Evolutionary conservation across 2,888 invertebrate genomes (phyloP), one percentile per base, ranked within the genome.

Genomic region (Melieria omissa): DNA sequence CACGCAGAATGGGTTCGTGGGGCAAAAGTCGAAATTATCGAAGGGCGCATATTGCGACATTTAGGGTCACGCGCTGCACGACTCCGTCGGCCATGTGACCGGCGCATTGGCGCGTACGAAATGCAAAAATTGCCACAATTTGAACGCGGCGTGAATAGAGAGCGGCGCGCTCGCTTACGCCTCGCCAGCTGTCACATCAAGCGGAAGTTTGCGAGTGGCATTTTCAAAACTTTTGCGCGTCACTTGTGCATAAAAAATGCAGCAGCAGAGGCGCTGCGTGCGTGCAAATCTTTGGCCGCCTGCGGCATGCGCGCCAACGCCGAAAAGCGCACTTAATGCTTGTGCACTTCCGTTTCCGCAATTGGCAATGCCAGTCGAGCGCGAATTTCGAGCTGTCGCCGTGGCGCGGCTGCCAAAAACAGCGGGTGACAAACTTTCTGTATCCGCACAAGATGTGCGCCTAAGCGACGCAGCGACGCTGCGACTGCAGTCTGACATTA

Each of bases 11-110:
- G 41, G 55, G 41, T 60, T 64, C 73, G 70, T 71, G 71, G 71
- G 73, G 64, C 70, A 73, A 73, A 73, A 73, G 71, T 69, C 60
- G 12, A 72, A 72, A 68, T 68, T 72, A 72, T 72, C 72, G 70
- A 73, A 73, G 66, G 47, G 69, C 67, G 70, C 66, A 66, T 70
- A 67, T 73, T 73, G 60, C 46, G 55, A 12, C 54, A 52, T 70
- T 70, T 66, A 64, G 63, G 68, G 70, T 73, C 70, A 66, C 46
- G 64, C 70, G 16, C 70, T 63, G 44, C n/a, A 61, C 58, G 61
- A 2, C 29, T 29, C 29, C 29, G 29, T 29, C 29, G 29, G 29
- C 29, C 29, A 29, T 29, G 3, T 29, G 29, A 29, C 29, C 29
- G 29, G 29, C 29, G 29, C 29, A 29, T 29, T 29, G 29, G 29